These are phyloP conservation scores for Scaptomyza parva DNA, from an alignment of 2,888 invertebrate genomes.

Conservation along the genomic window DNA sequence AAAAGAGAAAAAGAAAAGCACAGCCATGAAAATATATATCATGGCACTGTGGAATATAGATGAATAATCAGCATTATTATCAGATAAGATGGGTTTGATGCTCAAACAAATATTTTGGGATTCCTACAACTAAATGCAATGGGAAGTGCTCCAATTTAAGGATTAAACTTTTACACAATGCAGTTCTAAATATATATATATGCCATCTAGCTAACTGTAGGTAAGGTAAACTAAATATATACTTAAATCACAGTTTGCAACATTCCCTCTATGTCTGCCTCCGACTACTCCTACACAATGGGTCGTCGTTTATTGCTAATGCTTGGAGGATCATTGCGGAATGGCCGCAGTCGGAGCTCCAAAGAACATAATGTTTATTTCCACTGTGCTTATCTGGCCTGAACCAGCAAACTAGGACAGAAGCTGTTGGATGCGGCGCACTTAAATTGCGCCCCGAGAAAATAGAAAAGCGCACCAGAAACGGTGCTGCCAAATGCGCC, in stretches of 20 bases:
- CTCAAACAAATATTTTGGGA: background rate
- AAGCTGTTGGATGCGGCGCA: constrained; percentile 40
- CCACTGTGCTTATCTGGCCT: constrained; percentile 75
- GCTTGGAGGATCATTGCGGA: constrained; percentile 57
- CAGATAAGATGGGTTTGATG: background rate
- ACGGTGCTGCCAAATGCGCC: constrained; percentile 60
- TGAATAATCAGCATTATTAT: background rate
- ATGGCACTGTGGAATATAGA: constrained; percentile 53
- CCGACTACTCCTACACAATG: constrained; percentile 16
- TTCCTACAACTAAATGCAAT: background rate
- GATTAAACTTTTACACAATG: background rate
- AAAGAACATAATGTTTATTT: constrained; percentile 69
- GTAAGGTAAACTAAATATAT: background rate
- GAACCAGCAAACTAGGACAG: constrained; percentile 38
- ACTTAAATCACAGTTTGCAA: constrained; percentile 9
- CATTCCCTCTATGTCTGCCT: background rate
- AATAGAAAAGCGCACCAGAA: constrained; percentile 67
- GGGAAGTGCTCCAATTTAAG: background rate
- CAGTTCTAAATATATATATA: background rate
- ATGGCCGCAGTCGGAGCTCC: constrained; percentile 33
- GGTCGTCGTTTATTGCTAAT: constrained; percentile 47
- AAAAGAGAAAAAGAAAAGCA: constrained; percentile 12
- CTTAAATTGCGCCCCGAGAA: constrained; percentile 68
- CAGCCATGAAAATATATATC: constrained; percentile 19
- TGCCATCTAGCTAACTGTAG: background rate